phyloP scores from a whole-genome alignment of 1,140 invertebrate species.

The Yoshiicerus persimilis region DNA sequence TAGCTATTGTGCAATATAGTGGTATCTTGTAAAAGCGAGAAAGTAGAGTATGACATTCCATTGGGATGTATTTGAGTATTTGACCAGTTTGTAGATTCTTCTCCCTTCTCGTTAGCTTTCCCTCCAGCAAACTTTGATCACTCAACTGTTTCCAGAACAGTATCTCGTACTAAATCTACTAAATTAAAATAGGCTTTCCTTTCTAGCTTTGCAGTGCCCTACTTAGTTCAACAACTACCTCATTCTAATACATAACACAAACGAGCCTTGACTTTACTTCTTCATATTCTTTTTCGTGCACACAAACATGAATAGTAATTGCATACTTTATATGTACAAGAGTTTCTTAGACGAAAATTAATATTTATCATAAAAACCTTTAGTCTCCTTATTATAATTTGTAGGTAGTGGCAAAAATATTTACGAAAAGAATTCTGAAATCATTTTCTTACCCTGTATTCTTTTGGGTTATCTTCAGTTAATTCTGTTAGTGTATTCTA shows the following conservation, averaged over 20 bases:
- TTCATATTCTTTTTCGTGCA: not conserved
- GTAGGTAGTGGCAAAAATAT: no score
- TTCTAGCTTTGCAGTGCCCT: not conserved
- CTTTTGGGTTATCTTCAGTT: no score
- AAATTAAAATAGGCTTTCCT: slow-evolving; percentile 23
- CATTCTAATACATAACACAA: no score
- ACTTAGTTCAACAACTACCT: slow-evolving; percentile 1
- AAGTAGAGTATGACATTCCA: not conserved
- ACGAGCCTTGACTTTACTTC: not conserved
- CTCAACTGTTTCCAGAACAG: not conserved
- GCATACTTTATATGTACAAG: not conserved
- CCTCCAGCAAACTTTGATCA: slow-evolving; percentile 11
- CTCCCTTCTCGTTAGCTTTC: not conserved
- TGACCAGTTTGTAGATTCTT: not conserved
- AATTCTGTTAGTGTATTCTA: no score
- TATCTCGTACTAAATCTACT: not conserved
- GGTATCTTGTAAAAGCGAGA: no score
- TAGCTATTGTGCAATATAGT: no score
- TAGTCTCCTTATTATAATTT: no score
- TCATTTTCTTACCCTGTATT: no score
- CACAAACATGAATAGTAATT: not conserved
- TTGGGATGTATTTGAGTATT: not conserved
- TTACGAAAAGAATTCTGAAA: no score
- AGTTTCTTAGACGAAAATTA: no score
- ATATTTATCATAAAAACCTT: no score